Conservation (phyloP, 2,797 vertebrate genomes). For the Lophotriccus pileatus region DNA sequence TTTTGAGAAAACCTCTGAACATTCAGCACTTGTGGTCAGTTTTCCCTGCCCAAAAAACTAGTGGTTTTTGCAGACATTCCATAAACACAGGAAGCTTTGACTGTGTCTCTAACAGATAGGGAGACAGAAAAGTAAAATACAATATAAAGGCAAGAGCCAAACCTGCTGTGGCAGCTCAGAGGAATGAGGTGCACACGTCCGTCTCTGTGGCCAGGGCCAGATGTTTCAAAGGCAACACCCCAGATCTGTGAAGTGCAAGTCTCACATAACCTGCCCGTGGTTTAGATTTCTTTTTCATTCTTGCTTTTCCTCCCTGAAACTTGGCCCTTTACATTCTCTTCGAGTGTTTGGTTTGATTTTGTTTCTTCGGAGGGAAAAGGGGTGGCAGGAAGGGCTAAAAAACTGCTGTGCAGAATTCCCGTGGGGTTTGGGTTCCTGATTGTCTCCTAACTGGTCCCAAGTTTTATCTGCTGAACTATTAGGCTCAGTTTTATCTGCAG, state of each 20-base stretch:
- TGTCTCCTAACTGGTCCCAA: background rate
- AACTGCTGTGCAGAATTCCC: background rate
- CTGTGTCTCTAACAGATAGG: slow-evolving; percentile 63
- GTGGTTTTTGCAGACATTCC: slow-evolving; percentile 71
- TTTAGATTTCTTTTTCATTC: background rate
- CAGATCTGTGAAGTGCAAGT: background rate
- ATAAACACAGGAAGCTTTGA: slow-evolving; percentile 68
- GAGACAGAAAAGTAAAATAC: slow-evolving; percentile 43
- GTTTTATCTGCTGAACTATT: background rate
- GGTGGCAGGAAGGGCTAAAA: background rate
- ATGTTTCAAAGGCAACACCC: background rate
- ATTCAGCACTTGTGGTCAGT: slow-evolving; percentile 29
- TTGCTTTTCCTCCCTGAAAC: background rate
- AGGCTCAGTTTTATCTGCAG: background rate
- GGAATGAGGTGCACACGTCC: background rate
- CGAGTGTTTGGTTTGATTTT: background rate
- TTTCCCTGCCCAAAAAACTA: background rate
- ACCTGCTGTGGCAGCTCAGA: background rate
- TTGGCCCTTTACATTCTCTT: background rate
- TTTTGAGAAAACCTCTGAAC: slow-evolving; percentile 41
- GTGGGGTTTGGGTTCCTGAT: background rate
- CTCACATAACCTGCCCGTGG: background rate
- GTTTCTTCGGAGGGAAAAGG: background rate
- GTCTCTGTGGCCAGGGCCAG: background rate
- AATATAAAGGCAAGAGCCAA: background rate